Percentiles rank a stretch among this genome's conserved stretches.
Conservation (phyloP, 2,113 vertebrate species). For the Elachura formosa region DNA sequence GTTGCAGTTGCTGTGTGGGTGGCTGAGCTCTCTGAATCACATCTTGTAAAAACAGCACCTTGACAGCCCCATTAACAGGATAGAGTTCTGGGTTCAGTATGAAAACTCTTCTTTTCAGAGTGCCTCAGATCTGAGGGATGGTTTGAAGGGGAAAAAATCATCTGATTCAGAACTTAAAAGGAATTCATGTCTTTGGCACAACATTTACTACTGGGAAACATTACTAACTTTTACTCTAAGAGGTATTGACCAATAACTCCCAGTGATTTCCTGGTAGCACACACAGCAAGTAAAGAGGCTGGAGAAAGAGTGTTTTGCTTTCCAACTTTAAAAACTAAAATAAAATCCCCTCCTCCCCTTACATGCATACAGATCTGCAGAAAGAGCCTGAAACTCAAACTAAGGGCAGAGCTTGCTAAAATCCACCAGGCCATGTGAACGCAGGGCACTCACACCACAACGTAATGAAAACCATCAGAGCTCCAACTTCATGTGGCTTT, state of each 20-base stretch:
- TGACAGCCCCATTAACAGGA: slow-evolving; percentile 36
- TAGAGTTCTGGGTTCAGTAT: neutral
- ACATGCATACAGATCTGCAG: neutral
- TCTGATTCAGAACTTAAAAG: slow-evolving; percentile 31
- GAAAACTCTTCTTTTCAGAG: slow-evolving; percentile 26
- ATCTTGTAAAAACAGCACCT: slow-evolving; percentile 35
- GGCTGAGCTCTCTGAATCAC: slow-evolving; percentile 53
- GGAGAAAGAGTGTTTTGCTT: neutral
- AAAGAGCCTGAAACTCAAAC: neutral
- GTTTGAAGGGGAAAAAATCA: neutral
- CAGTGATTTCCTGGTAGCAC: slow-evolving; percentile 4
- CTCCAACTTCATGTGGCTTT: slow-evolving; percentile 22
- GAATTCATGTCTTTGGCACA: slow-evolving; percentile 40
- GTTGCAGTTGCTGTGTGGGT: slow-evolving; percentile 42
- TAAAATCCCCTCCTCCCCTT: neutral
- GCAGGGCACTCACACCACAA: neutral
- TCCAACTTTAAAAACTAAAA: neutral
- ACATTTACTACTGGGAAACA: slow-evolving; percentile 38
- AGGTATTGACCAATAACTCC: neutral
- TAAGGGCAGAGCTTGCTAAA: neutral
- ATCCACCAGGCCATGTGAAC: neutral
- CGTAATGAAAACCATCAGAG: slow-evolving; percentile 35
- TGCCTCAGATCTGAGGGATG: slow-evolving; percentile 17
- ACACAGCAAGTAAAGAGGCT: neutral
- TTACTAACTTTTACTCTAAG: slow-evolving; percentile 31